Percentiles rank a stretch among this genome's conserved stretches.
phyloP scores from a whole-genome alignment of 2,888 invertebrate species.

The Cataglyphis albicans region DNA sequence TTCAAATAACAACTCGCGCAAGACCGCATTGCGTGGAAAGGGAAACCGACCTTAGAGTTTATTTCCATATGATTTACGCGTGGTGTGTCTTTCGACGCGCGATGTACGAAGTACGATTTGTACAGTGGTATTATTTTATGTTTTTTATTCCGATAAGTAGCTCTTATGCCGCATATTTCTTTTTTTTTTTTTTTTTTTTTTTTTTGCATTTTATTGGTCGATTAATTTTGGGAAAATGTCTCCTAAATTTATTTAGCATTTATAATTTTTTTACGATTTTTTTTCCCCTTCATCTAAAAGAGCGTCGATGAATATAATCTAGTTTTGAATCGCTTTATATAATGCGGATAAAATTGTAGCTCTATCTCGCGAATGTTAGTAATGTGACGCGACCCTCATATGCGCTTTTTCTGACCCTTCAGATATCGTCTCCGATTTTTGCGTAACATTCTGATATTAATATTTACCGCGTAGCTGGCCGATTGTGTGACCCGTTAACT shows the following conservation, averaged over 20 bases:
- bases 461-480: constrained; percentile 13
- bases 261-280: not conserved
- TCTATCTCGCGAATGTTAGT: constrained; percentile 5
- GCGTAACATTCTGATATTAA: constrained; percentile 33
- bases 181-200: not conserved
- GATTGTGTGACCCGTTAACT: not conserved
- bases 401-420: constrained; percentile 29
- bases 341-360: not conserved
- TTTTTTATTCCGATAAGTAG: not conserved
- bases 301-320: not conserved
- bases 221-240: not conserved
- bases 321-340: not conserved
- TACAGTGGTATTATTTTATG: not conserved
- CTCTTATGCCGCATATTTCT: not conserved
- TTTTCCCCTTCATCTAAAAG: not conserved
- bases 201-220: not conserved
- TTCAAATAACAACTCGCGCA: constrained; percentile 33
- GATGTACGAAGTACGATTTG: not conserved
- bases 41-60: constrained; percentile 40
- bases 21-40: constrained; percentile 15
- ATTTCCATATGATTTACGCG: constrained; percentile 42
- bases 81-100: not conserved
- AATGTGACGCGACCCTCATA: constrained; percentile 23
- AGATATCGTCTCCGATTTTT: constrained; percentile 40
- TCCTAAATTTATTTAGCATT: not conserved